These are phyloP conservation scores for Hermaeophaga mercurialis DNA, from an alignment of 2,888 invertebrate genomes.

Conservation along the genomic window DNA sequence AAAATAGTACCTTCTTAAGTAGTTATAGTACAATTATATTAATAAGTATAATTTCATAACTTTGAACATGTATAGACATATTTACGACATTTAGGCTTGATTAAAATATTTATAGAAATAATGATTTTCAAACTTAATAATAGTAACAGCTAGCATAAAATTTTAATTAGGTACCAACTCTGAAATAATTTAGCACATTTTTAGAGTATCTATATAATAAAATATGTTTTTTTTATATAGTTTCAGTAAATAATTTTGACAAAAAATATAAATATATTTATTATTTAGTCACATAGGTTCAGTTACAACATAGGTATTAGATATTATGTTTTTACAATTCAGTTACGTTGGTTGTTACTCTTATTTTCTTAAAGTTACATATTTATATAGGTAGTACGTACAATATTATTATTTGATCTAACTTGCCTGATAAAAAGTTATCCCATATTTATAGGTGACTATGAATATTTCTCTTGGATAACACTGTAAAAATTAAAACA, in stretches of 20 bases:
- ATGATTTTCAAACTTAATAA: neutral
- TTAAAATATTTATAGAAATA: neutral
- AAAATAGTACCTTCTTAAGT: neutral
- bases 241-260: slow-evolving; percentile 27
- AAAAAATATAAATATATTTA: slow-evolving; percentile 23
- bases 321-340: neutral
- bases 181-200: slow-evolving; percentile 2
- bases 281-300: slow-evolving; percentile 19
- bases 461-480: too few relatives aligned
- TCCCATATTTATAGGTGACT: slow-evolving; percentile 4
- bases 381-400: too few relatives aligned
- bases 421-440: slow-evolving; percentile 4
- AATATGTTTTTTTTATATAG: slow-evolving; percentile 7
- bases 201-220: slow-evolving; percentile 3
- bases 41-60: neutral
- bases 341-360: neutral
- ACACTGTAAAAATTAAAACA: too few relatives aligned
- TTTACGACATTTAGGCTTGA: slow-evolving; percentile 1
- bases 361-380: neutral
- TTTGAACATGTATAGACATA: slow-evolving; percentile 4
- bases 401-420: too few relatives aligned
- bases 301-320: too few relatives aligned
- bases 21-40: too few relatives aligned
- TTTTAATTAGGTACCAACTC: slow-evolving; percentile 3
- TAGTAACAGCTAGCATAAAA: slow-evolving; percentile 4